Percentiles rank a stretch among this genome's conserved stretches.
Conservation (phyloP, 2,888 invertebrate genomes). For the Limnephilus auricula region DNA sequence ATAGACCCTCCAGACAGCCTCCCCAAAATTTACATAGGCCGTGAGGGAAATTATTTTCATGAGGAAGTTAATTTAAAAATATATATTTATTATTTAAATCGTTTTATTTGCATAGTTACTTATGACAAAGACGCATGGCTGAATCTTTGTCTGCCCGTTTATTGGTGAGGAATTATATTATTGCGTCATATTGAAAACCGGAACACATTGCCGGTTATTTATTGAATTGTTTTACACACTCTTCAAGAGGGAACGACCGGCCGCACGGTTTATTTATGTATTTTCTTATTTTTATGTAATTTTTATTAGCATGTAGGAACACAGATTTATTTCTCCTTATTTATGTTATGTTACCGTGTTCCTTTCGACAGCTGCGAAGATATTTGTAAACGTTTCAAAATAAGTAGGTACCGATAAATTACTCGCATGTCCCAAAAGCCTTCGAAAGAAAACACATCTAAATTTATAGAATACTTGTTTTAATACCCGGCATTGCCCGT, state of each 20-base stretch:
- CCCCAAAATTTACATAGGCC: too few relatives aligned
- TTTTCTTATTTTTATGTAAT: neutral
- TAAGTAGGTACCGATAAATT: neutral
- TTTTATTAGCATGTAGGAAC: neutral
- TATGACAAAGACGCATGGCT: neutral
- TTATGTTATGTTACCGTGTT: neutral
- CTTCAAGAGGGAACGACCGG: neutral
- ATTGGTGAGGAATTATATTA: slow-evolving; percentile 5
- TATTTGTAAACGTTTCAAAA: neutral
- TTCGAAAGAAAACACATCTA: neutral
- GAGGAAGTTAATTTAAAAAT: too few relatives aligned
- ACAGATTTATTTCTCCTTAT: neutral
- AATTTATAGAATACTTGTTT: neutral
- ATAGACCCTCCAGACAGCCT: too few relatives aligned
- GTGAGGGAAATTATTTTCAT: too few relatives aligned
- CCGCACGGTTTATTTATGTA: slow-evolving; percentile 5
- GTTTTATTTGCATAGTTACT: slow-evolving; percentile 44
- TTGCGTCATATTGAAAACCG: slow-evolving; percentile 42
- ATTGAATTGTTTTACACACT: slow-evolving; percentile 28
- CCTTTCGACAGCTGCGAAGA: neutral
- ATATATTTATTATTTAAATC: too few relatives aligned
- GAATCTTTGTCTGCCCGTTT: neutral
- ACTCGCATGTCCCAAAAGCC: neutral
- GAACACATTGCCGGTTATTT: slow-evolving; percentile 25
- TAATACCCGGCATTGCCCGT: neutral